Percentiles rank a stretch among this genome's conserved stretches.
phyloP scores from a whole-genome alignment of 2,888 invertebrate genomes.

The Octodonta nipae region DNA sequence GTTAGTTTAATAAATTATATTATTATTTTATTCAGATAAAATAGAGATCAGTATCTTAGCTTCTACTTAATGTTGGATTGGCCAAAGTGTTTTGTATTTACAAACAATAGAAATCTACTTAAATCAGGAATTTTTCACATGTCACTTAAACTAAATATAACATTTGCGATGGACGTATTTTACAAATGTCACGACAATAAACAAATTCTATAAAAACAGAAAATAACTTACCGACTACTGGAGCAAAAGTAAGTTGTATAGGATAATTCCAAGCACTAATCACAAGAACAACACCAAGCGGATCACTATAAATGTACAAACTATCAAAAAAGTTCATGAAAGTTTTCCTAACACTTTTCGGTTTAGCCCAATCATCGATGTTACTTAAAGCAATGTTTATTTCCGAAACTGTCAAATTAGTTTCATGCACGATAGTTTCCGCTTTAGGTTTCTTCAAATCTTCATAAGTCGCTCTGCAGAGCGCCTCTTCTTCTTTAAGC shows the following conservation, averaged over 20 bases:
- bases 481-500: slow-evolving; percentile 68
- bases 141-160: too few species aligned
- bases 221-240: slow-evolving; percentile 44
- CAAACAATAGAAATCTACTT: too few species aligned
- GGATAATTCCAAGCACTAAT: slow-evolving; percentile 98
- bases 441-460: slow-evolving; percentile 59
- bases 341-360: slow-evolving; percentile 54
- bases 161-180: too few species aligned
- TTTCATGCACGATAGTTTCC: slow-evolving; percentile 65
- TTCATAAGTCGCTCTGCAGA: slow-evolving; percentile 50
- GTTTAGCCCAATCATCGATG: slow-evolving; percentile 65
- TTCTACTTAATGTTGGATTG: too few species aligned
- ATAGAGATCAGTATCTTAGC: too few species aligned
- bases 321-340: slow-evolving; percentile 59
- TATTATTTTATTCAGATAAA: too few species aligned
- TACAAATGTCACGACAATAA: too few species aligned
- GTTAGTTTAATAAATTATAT: too few species aligned
- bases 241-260: slow-evolving; percentile 62
- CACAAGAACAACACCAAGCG: slow-evolving; percentile 80
- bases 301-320: slow-evolving; percentile 68
- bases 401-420: slow-evolving; percentile 64
- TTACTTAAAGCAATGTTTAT: slow-evolving; percentile 50
- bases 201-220: too few species aligned
- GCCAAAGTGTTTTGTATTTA: too few species aligned
- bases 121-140: too few species aligned